Evolutionary conservation across 2,888 invertebrate genomes (phyloP).

Genomic region (Rhingia campestris): DNA sequence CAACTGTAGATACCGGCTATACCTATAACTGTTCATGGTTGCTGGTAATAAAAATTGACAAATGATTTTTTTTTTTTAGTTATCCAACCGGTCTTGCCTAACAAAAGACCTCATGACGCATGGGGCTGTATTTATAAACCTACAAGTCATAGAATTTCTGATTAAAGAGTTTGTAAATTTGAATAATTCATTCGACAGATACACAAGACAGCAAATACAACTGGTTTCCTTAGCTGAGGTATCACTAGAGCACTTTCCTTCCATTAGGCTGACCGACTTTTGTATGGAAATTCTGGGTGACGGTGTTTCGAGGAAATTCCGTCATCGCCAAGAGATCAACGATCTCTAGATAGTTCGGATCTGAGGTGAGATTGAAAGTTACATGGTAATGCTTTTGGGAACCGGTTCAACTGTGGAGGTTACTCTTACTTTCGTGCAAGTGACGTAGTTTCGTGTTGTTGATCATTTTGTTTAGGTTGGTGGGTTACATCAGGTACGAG

Average conservation of each 20-base stretch:
- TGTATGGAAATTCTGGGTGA: conserved; percentile 40
- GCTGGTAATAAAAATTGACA: too few relatives aligned
- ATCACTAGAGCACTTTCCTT: conserved; percentile 11
- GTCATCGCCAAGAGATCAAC: conserved; percentile 8
- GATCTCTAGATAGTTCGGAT: conserved; percentile 19
- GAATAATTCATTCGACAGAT: background rate
- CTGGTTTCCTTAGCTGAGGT: too few relatives aligned
- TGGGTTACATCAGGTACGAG: conserved; percentile 13
- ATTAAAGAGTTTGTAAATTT: background rate
- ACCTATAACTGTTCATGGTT: too few relatives aligned
- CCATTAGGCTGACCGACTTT: conserved; percentile 50
- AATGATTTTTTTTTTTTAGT: too few relatives aligned
- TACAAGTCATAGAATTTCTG: too few relatives aligned
- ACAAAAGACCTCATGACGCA: too few relatives aligned
- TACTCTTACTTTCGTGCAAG: conserved; percentile 38
- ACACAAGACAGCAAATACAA: too few relatives aligned
- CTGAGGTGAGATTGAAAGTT: conserved; percentile 17
- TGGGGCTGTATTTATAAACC: too few relatives aligned
- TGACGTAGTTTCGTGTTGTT: background rate
- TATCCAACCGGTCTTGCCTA: too few relatives aligned
- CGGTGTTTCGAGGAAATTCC: conserved; percentile 22
- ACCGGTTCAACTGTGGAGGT: conserved; percentile 30
- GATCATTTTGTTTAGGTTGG: conserved; percentile 12
- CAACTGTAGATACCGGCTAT: too few relatives aligned
- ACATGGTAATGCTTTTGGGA: conserved; percentile 11